Percentiles rank a stretch among this genome's conserved stretches.
Conservation (phyloP, 2,888 invertebrate species). For the Drosophila peninsularis region DNA sequence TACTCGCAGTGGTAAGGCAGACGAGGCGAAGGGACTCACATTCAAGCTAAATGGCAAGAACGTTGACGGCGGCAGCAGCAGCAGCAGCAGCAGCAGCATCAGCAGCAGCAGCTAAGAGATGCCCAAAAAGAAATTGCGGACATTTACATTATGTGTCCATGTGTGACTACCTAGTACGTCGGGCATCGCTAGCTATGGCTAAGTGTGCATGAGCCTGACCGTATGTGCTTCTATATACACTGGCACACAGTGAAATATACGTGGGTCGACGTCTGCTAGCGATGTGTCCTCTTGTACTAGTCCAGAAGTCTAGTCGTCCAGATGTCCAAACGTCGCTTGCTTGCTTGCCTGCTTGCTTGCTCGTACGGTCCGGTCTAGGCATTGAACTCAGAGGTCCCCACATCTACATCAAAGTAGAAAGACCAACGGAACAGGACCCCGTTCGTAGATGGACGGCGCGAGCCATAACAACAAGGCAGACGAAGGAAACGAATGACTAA, state of each 20-base stretch:
- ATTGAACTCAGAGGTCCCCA: constrained; percentile 63
- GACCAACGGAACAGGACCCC: constrained; percentile 66
- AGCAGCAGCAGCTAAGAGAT: constrained; percentile 79
- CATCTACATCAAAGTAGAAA: constrained; percentile 76
- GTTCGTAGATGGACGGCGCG: constrained; percentile 57
- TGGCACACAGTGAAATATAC: constrained; percentile 50
- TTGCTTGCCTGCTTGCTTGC: constrained; percentile 29
- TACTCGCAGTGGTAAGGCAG: constrained; percentile 38
- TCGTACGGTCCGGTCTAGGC: constrained; percentile 52
- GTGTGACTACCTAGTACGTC: constrained; percentile 63
- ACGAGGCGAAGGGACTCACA: constrained; percentile 61
- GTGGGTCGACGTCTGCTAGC: constrained; percentile 72
- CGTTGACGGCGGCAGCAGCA: constrained; percentile 71
- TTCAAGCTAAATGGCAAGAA: constrained; percentile 81
- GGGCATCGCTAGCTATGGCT: constrained; percentile 41
- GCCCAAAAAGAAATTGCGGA: constrained; percentile 82
- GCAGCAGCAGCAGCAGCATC: constrained; percentile 67
- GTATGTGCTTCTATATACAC: constrained; percentile 57
- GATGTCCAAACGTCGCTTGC: constrained; percentile 42
- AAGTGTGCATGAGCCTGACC: constrained; percentile 52
- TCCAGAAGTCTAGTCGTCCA: constrained; percentile 55
- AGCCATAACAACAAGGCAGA: constrained; percentile 67
- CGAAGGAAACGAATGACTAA: constrained; percentile 77
- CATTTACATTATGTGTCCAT: constrained; percentile 81
- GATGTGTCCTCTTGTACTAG: constrained; percentile 75